Base-by-base conservation (phyloP, 2,113 vertebrate genomes). In the Epinephelus cyanopodus region DNA sequence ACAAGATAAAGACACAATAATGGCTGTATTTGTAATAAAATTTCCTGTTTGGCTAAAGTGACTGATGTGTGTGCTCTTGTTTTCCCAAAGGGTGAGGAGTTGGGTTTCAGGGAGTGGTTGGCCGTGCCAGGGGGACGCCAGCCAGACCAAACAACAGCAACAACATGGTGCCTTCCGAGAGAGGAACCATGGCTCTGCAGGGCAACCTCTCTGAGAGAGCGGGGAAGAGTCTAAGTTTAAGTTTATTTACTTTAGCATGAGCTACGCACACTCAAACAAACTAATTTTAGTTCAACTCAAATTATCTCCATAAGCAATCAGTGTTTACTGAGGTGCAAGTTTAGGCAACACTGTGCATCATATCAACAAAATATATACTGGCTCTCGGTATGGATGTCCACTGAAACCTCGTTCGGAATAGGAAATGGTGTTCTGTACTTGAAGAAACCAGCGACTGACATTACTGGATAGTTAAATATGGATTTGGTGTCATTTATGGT, bases 81-180 rank as follows among this genome's bases (percentile, higher is more conserved):
- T 56, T 53, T 42, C 27, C 70, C 52, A 75, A 48, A 74, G 60
- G 56, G 15, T 66, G 33, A 64, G 47, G 61, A 54, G 39, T 70
- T 74, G 48, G 14, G 80, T 85, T 89, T 80, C n/a, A 84, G 77
- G 61, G 33, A 58, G 29, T 10, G 57, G 39, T 18, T 62, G 8
- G 45, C 19, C 2, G 19, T 67, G 57, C 33, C 45, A 65, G 48
- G 12, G 14, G 66, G 37, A 74, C 6, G 47, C 17, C 54, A 63
- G 73, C 73, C 78, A 81, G 57, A 37, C 10, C 56, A 70, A 83
- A 85, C 56, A 69, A 14, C 23, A 60, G 15, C 42, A 64, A 25
- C 57, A 70, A 71, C 37, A 52, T 9, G 21, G 61, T n/a, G 62
- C 54, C 21, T 73, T 39, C 33, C 7, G 42, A 64, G 37, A 45